Conservation (phyloP, 1,140 invertebrate genomes). For the Scaptomyza hsui region DNA sequence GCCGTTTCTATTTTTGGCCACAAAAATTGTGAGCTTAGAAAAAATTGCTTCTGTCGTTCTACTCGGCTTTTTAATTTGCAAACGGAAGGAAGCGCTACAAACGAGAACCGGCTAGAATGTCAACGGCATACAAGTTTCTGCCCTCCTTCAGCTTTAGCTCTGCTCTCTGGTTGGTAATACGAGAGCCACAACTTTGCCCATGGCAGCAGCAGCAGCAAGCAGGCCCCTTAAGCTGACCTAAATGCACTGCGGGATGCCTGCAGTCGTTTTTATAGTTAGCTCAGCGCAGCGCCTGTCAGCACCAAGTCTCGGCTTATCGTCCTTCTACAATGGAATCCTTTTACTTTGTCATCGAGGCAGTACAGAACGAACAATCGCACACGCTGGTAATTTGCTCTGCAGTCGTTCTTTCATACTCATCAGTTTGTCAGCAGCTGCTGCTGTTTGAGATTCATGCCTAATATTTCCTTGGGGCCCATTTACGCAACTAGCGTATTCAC, state of each 20-base stretch:
- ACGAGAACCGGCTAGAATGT: conserved; percentile 47
- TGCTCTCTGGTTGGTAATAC: conserved; percentile 52
- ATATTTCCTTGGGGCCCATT: conserved; percentile 6
- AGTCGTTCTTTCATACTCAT: neutral
- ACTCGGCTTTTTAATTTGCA: conserved; percentile 64
- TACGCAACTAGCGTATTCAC: conserved; percentile 11
- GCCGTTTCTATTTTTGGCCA: conserved; percentile 31
- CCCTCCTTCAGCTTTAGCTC: neutral
- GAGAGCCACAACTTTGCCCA: conserved; percentile 45
- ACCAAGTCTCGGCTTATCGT: conserved; percentile 58
- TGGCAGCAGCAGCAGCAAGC: conserved; percentile 14
- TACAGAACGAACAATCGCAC: conserved; percentile 22
- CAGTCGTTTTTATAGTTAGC: conserved; percentile 40
- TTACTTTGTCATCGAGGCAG: conserved; percentile 17
- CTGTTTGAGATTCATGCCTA: conserved; percentile 12
- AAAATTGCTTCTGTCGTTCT: conserved; percentile 23
- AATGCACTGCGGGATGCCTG: conserved; percentile 55
- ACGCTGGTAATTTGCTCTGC: conserved; percentile 59
- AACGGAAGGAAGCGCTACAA: conserved; percentile 53
- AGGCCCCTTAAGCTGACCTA: conserved; percentile 43
- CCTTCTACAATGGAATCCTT: conserved; percentile 29
- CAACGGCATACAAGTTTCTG: conserved; percentile 49
- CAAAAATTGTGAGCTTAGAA: conserved; percentile 20
- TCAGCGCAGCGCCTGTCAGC: conserved; percentile 52
- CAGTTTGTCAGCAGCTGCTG: conserved; percentile 40